A percentile compares a stretch with the other conserved stretches of the same genome.
Conservation (phyloP, 2,888 invertebrate genomes). For the Cacoxenus indagator region DNA sequence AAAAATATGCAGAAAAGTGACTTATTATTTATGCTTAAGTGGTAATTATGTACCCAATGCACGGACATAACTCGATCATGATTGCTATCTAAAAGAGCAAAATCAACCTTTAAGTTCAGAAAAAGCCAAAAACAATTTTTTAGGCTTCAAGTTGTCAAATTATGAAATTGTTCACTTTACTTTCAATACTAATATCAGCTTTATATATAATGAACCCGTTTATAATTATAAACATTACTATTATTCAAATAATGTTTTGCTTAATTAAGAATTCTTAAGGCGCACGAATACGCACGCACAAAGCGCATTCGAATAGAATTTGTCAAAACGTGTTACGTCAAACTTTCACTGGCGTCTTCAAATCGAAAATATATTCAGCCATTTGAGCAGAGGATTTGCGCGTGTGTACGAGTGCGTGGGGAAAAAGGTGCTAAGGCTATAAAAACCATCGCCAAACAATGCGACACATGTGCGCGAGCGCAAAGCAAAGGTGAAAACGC, state of each 20-base stretch:
- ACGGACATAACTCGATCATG: no score
- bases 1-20: no score
- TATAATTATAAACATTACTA: neutral
- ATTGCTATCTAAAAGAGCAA: no score
- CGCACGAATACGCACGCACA: neutral
- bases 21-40: no score
- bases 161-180: no score
- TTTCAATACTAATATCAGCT: no score
- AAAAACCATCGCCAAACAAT: neutral
- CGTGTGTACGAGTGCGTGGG: neutral
- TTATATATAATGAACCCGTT: neutral
- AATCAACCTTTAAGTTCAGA: no score
- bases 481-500: conserved; percentile 4
- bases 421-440: neutral
- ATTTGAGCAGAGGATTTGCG: neutral
- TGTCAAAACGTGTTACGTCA: conserved; percentile 19
- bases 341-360: conserved; percentile 16
- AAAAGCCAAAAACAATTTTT: neutral
- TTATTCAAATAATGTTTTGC: neutral
- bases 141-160: neutral
- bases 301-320: conserved; percentile 12
- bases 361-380: neutral
- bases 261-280: conserved; percentile 14
- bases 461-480: neutral
- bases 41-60: no score